These are phyloP conservation scores for Syncerus caffer DNA, from an alignment of 2,797 vertebrate species.

Conservation along the genomic window DNA sequence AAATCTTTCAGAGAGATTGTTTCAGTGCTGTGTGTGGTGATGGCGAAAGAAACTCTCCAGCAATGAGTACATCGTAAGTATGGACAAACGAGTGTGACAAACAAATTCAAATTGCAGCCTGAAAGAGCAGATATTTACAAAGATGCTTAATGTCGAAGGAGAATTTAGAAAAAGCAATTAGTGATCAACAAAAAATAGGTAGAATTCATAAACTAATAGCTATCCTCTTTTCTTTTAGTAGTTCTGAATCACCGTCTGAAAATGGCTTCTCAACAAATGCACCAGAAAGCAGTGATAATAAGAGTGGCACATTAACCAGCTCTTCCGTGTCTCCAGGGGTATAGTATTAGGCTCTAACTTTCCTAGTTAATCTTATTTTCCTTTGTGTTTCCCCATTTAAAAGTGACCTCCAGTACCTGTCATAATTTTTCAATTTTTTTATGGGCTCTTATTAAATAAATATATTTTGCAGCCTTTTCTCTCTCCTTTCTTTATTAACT, in stretches of 20 bases:
- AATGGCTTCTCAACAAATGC: not conserved
- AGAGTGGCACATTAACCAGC: not conserved
- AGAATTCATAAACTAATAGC: not conserved
- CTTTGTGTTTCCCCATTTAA: not conserved
- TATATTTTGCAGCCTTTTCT: not conserved
- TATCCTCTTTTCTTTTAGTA: conserved; percentile 34
- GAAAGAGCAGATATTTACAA: not conserved
- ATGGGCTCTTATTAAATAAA: not conserved
- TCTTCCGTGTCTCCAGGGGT: conserved; percentile 58
- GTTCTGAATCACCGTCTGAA: not conserved
- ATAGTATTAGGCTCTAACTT: conserved; percentile 25
- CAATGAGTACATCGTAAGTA: conserved; percentile 65
- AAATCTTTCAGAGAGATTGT: not conserved
- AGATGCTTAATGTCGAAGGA: not conserved
- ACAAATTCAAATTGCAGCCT: conserved; percentile 8
- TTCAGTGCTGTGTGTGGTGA: accelerated
- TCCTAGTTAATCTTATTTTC: not conserved
- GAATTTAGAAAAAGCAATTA: not conserved
- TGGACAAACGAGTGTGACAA: not conserved
- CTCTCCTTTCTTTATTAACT: not conserved
- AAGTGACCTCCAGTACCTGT: not conserved
- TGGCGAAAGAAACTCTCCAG: accelerated
- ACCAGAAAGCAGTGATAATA: not conserved
- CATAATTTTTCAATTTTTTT: not conserved
- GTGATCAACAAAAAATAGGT: not conserved